Evolutionary conservation across 2,113 vertebrate genomes (phyloP), one percentile per base, ranked within the genome.

Genomic region (Rhinolophus ferrumequinum): DNA sequence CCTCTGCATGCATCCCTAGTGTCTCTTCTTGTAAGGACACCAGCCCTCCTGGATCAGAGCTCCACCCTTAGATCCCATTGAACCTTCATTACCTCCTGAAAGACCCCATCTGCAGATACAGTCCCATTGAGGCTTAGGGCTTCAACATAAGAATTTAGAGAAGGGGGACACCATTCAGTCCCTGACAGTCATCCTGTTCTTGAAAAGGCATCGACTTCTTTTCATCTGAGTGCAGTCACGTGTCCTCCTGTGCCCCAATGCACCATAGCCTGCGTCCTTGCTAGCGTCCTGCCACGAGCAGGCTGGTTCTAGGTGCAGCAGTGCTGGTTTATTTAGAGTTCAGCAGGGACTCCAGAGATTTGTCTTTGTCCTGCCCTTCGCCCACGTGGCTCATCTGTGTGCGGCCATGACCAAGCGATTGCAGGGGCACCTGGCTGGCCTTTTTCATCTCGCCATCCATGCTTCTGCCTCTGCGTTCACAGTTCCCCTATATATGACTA

Each of bases 301-400:
- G 92, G 94, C 79, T 97, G 98, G 70, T 28, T 41, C 93, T 93
- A 58, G 76, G 93, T 95, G 97, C 99, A 98, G 98, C 99, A 97
- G 98, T 97, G 98, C 98, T 99, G 98, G 98, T 97, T 96, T 96
- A 92, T 88, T 86, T 84, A 62, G 96, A 95, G 90, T 93, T 97
- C 97, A 84, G 60, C 81, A 77, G 88, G 88, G 92, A 88, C 85
- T 82, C 88, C 79, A 79, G 90, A 95, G 97, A 86, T 83, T 70
- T 93, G 38, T 98, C 97, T 96, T 95, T 75, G 93, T 95, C 98
- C 66, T 93, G 18, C 47, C 73, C 19, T 93, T 73, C 19, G 52
- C 97, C 95, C 56, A 0, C 50, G 50, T 94, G 90, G 97, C 96
- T 67, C 0, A 16, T 87, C 93, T 81, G 3, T 95, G 94, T 64